Conservation (phyloP, 2,797 vertebrate species). For the Enteromius treurensis region DNA sequence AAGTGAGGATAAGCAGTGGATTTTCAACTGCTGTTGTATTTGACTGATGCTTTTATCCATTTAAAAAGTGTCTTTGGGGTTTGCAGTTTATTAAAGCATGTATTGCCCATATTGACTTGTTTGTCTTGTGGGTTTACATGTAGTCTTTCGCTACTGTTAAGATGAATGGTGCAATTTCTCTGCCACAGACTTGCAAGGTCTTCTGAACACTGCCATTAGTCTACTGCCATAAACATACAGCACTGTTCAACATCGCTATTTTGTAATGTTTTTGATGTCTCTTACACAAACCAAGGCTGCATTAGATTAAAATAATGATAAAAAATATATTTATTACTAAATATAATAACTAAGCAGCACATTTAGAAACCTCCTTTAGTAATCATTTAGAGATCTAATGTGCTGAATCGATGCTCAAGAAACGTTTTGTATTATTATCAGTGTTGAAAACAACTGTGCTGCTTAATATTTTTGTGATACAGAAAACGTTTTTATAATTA, state of each 20-base stretch:
- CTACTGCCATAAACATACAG: too few species aligned
- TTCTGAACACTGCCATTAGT: not conserved
- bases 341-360: not conserved
- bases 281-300: not conserved
- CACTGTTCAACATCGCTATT: not conserved
- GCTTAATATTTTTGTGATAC: not conserved
- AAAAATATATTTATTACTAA: too few species aligned
- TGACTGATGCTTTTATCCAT: not conserved
- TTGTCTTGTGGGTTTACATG: slow-evolving; percentile 6
- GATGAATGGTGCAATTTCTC: not conserved
- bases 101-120: slow-evolving; percentile 3
- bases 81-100: slow-evolving; percentile 20
- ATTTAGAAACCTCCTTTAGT: not conserved
- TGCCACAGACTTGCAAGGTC: not conserved
- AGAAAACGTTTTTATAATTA: not conserved
- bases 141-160: not conserved
- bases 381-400: not conserved
- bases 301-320: not conserved
- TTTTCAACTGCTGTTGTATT: not conserved
- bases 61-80: not conserved
- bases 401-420: not conserved
- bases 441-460: not conserved
- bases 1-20: slow-evolving; percentile 9
- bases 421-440: not conserved
- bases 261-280: not conserved